A percentile compares a stretch with the other conserved stretches of the same genome.
Evolutionary conservation across 2,888 invertebrate genomes (phyloP).

Genomic region (Gibbula magus): DNA sequence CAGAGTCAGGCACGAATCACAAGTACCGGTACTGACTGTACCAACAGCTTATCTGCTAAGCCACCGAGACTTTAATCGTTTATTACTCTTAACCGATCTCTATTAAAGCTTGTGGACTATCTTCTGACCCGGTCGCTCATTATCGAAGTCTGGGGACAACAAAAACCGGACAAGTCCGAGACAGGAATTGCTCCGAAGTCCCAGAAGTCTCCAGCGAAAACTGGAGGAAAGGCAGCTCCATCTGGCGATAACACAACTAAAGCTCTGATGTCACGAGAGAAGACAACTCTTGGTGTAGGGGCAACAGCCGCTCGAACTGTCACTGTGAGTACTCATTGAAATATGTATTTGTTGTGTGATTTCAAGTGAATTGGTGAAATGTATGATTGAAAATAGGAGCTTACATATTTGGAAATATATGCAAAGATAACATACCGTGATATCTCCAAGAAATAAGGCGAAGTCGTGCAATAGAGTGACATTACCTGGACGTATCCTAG

Average conservation of each 20-base stretch:
- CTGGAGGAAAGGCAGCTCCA: conserved; percentile 1
- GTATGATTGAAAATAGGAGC: no score
- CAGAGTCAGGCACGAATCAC: no score
- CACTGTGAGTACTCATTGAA: conserved; percentile 24
- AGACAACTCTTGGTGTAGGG: conserved; percentile 31
- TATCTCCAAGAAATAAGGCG: no score
- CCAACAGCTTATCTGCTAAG: no score
- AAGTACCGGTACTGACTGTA: no score
- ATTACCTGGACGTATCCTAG: no score
- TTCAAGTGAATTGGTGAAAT: no score
- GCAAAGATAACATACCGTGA: no score
- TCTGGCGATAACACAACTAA: conserved; percentile 40
- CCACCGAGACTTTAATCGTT: no score
- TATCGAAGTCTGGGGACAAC: conserved; percentile 71
- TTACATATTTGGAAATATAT: no score
- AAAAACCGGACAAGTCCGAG: conserved; percentile 59
- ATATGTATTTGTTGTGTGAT: not conserved
- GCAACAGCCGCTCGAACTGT: not conserved
- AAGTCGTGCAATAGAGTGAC: no score
- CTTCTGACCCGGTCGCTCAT: conserved; percentile 60
- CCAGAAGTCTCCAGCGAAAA: conserved; percentile 10
- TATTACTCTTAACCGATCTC: no score
- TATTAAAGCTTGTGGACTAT: conserved; percentile 63
- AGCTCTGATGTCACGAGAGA: conserved; percentile 51
- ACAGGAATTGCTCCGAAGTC: conserved; percentile 17